These are phyloP conservation scores for Phasianus colchicus DNA, from an alignment of 2,113 vertebrate genomes.

Conservation along the genomic window DNA sequence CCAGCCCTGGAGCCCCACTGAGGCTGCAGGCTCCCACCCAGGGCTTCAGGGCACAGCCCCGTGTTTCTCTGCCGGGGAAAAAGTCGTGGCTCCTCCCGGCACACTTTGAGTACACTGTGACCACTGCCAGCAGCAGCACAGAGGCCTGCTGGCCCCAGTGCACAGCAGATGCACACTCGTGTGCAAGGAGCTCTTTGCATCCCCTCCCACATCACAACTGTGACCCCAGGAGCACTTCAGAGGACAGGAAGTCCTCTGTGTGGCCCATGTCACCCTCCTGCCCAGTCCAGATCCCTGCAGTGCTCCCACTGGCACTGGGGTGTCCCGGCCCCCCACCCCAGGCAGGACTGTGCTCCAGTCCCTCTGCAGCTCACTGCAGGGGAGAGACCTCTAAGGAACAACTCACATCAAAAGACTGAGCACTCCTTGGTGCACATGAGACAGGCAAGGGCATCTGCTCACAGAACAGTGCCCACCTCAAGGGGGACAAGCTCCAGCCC, in stretches of 20 bases:
- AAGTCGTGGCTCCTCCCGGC: not conserved
- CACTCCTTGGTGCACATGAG: not conserved
- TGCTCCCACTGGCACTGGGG: not conserved
- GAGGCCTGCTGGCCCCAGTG: not conserved
- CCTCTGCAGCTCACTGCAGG: not conserved
- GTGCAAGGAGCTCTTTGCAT: not conserved
- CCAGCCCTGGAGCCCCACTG: not conserved
- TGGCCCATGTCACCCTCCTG: not conserved
- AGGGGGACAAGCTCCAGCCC: not conserved
- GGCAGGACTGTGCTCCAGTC: not conserved
- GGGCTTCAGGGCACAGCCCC: not conserved
- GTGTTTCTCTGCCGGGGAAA: not conserved
- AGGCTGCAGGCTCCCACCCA: fast-evolving
- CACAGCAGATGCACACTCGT: fast-evolving
- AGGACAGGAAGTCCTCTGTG: not conserved
- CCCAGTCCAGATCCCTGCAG: not conserved
- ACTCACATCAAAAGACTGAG: fast-evolving
- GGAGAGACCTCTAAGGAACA: fast-evolving
- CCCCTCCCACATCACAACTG: not conserved
- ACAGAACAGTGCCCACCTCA: not conserved
- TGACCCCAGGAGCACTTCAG: not conserved
- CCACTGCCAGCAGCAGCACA: not conserved
- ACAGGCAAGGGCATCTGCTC: not conserved
- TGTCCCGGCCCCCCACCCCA: not conserved
- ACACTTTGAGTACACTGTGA: fast-evolving